Evolutionary conservation across 2,888 invertebrate genomes (phyloP).

Genomic region (Capitulum mitella): DNA sequence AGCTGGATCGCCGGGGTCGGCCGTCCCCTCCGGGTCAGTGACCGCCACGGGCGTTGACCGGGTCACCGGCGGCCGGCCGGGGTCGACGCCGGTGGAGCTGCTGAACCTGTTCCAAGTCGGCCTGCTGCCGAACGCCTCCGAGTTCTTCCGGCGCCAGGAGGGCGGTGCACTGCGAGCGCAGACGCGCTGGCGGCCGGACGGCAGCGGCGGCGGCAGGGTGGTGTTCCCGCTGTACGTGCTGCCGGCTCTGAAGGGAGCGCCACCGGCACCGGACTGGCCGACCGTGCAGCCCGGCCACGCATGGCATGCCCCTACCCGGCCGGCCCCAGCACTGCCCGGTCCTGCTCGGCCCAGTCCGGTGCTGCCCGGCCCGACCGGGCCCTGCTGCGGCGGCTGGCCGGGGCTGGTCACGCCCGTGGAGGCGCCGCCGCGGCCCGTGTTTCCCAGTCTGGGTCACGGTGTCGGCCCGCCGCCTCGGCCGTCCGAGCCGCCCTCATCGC

Average conservation of each 20-base stretch:
- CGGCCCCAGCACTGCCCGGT: too few species aligned
- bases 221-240: constrained; percentile 7
- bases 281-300: not conserved
- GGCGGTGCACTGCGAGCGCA: not conserved
- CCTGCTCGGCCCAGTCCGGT: too few species aligned
- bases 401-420: not conserved
- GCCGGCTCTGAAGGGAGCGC: not conserved
- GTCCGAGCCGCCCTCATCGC: not conserved
- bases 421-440: not conserved
- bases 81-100: not conserved
- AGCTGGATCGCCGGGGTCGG: too few species aligned
- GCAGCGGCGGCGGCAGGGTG: not conserved
- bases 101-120: not conserved
- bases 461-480: not conserved
- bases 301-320: too few species aligned
- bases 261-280: not conserved
- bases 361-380: not conserved
- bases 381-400: not conserved
- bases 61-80: not conserved
- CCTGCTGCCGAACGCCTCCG: not conserved
- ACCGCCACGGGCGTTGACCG: too few species aligned
- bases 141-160: not conserved
- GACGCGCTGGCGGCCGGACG: not conserved
- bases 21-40: too few species aligned
- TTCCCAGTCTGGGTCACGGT: not conserved